phyloP scores from a whole-genome alignment of 2,113 vertebrate genomes.

The Pionites leucogaster region DNA sequence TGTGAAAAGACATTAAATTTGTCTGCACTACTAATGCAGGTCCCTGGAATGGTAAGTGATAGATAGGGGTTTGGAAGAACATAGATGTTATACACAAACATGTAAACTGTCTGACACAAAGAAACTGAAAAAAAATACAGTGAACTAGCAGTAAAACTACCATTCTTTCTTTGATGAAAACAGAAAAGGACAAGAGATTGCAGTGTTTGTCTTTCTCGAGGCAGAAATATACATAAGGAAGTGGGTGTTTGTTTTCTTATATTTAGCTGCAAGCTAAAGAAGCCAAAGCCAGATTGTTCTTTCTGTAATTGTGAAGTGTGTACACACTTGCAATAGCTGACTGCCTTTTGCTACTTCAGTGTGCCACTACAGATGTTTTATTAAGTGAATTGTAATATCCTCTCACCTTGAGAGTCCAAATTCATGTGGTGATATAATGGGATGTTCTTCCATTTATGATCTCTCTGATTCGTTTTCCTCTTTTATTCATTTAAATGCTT shows the following conservation, averaged over 20 bases:
- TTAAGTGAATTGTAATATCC: conserved; percentile 53
- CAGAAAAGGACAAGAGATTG: background rate
- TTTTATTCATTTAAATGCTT: conserved; percentile 40
- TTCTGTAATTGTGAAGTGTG: conserved; percentile 3
- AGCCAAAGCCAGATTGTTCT: conserved; percentile 15
- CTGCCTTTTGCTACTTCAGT: conserved; percentile 36
- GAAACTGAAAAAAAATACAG: background rate
- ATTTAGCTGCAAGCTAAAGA: background rate
- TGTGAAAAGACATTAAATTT: background rate
- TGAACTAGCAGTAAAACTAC: background rate
- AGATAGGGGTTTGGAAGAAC: background rate
- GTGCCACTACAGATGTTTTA: conserved; percentile 43
- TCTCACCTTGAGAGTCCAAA: conserved; percentile 9
- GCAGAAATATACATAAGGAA: conserved; percentile 36
- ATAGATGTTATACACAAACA: background rate
- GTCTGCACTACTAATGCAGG: no score
- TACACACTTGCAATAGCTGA: background rate
- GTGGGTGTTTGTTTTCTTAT: conserved; percentile 49
- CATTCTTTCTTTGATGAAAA: background rate
- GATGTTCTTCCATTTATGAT: conserved; percentile 35
- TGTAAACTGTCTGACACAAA: background rate
- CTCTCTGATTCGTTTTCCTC: background rate
- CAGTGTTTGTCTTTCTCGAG: conserved; percentile 12
- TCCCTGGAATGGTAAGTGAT: background rate
- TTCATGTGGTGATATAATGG: conserved; percentile 57